Evolutionary conservation across 2,797 vertebrate genomes (phyloP).

Genomic region (Gobionotothen gibberifrons): DNA sequence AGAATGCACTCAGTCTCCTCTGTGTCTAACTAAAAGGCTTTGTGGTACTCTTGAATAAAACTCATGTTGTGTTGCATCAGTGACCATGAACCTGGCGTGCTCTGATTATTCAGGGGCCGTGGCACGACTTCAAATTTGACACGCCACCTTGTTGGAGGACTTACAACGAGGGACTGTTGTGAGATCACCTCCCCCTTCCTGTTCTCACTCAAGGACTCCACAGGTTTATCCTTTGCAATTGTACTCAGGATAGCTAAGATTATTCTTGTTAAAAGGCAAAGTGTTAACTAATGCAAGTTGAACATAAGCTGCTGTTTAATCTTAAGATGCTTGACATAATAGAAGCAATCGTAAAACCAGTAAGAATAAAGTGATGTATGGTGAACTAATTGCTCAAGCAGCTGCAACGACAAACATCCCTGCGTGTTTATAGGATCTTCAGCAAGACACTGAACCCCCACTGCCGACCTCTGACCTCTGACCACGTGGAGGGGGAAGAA

Average conservation of each 20-base stretch:
- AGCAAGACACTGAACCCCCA: constrained; percentile 32
- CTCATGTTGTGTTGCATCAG: constrained; percentile 14
- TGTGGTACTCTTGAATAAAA: background rate
- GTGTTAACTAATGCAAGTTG: background rate
- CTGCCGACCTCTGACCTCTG: constrained; percentile 40
- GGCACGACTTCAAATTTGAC: background rate
- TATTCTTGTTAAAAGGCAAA: too few species aligned
- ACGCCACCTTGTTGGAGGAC: background rate
- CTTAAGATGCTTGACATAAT: background rate
- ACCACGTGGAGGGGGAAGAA: constrained; percentile 1
- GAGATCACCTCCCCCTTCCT: background rate
- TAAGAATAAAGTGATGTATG: background rate
- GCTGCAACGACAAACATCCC: constrained; percentile 35
- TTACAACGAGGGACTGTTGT: background rate
- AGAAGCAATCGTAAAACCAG: background rate
- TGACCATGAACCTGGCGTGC: constrained; percentile 10
- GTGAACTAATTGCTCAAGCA: constrained; percentile 18
- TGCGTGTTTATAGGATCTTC: constrained; percentile 19
- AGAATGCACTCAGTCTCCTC: background rate
- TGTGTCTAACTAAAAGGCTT: background rate
- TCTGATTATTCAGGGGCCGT: constrained; percentile 2
- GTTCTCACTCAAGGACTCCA: background rate
- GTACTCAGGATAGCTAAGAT: too few species aligned
- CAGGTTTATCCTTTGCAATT: background rate
- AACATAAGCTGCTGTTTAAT: background rate